phyloP scores from a whole-genome alignment of 2,797 vertebrate genomes.

The Rousettus madagascariensis region DNA sequence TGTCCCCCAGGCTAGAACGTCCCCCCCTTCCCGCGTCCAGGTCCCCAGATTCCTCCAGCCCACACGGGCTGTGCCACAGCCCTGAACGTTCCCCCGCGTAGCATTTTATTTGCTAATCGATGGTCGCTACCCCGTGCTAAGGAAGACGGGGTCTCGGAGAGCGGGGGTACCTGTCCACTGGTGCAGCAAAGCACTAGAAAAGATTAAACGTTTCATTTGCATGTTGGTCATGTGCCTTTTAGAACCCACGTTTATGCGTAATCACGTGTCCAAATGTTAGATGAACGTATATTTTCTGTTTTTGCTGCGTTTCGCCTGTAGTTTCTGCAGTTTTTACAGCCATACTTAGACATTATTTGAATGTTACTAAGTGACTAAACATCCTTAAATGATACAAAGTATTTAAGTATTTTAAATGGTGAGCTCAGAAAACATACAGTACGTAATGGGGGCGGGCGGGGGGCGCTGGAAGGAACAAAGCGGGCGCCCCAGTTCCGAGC shows the following conservation, averaged over 20 bases:
- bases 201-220: background rate
- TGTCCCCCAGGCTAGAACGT: background rate
- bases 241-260: background rate
- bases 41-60: too few species aligned
- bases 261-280: background rate
- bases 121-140: too few species aligned
- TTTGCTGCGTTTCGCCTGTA: background rate
- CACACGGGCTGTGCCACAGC: background rate
- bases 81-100: too few species aligned
- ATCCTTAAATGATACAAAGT: background rate
- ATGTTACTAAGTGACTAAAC: background rate
- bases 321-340: background rate
- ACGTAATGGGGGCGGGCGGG: background rate
- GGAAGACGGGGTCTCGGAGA: too few species aligned
- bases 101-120: fast-evolving
- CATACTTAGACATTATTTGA: background rate
- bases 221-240: background rate
- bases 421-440: background rate
- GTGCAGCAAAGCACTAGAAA: background rate
- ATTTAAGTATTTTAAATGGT: background rate
- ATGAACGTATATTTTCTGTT: background rate
- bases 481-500: background rate
- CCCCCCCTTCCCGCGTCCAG: too few species aligned
- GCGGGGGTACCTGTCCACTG: background rate
- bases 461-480: background rate